Base-by-base conservation (phyloP, 2,888 invertebrate species). In the Agrotis segetum region DNA sequence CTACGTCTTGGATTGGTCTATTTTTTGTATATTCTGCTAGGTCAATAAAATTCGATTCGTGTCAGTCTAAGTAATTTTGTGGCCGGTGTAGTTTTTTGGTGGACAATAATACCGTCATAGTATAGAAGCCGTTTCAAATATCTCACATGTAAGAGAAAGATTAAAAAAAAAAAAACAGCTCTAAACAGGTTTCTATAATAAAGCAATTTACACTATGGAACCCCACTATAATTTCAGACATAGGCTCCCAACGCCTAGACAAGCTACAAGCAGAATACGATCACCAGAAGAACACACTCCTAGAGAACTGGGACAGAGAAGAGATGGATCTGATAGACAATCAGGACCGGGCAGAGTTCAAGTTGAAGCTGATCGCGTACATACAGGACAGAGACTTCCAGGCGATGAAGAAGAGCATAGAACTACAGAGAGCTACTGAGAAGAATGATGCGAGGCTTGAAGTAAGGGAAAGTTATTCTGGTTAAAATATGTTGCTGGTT, bases 301-400 rank as follows among this genome's bases (percentile, higher is more conserved):
- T 96, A 50, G 96, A 96, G 73, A 96, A 89, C 67, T 96, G 94
- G 95, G 96, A 97, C 34, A 94, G 94, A 76, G 96, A 97, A 74
- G 97, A 97, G 59, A 88, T 94, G 11, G 92, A 95, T 0, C 93
- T 97, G 24, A 92, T 96, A 21, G 92, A 96, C 14, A 90, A 93
- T 59, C 96, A 97, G 68, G 95, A 96, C 3, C 92, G 93, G 55
- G 96, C 96, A 0, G 97, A 97, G 81, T 95, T 96, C 66, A 95
- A 97, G 66, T 87, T 97, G 69, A 97, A 96, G 75, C 94, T 96
- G 40, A 96, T 97, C 49, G 96, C 96, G n/a, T 97, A 95, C 84
- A 97, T 97, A 53, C 94, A 97, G 84, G 93, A 96, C n/a, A 91
- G 95, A 34, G 92, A 95, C 55, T 96, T 95, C 74, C 84, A 88